phyloP scores from a whole-genome alignment of 2,113 vertebrate species.

The Dromiciops gliroides region DNA sequence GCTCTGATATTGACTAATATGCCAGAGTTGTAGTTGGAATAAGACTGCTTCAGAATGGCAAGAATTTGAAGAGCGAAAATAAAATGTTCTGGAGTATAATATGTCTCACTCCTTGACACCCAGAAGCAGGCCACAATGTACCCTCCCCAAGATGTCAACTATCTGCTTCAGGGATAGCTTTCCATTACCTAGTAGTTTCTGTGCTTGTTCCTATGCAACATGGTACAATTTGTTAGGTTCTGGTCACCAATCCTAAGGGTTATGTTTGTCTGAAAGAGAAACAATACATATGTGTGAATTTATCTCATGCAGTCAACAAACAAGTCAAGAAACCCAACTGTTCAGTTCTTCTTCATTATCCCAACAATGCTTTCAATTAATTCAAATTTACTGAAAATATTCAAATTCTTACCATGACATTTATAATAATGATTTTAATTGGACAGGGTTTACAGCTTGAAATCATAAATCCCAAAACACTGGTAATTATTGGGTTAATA shows the following conservation, averaged over 20 bases:
- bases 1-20: background rate
- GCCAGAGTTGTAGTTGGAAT: background rate
- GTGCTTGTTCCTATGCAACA: background rate
- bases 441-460: background rate
- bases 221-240: constrained; percentile 2
- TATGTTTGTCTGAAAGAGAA: constrained; percentile 56
- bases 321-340: accelerated
- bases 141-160: background rate
- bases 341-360: background rate
- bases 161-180: background rate
- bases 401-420: background rate
- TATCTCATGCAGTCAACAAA: background rate
- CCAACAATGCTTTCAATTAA: background rate
- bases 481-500: background rate
- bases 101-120: background rate
- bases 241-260: constrained; percentile 28
- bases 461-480: background rate
- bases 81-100: background rate
- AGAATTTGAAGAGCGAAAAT: background rate
- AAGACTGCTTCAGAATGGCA: background rate
- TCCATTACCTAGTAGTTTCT: constrained; percentile 2
- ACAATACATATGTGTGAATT: background rate
- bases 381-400: background rate
- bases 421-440: background rate
- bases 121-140: background rate